Conservation (phyloP, 2,888 invertebrate species). For the Digitonthophagus gazella region DNA sequence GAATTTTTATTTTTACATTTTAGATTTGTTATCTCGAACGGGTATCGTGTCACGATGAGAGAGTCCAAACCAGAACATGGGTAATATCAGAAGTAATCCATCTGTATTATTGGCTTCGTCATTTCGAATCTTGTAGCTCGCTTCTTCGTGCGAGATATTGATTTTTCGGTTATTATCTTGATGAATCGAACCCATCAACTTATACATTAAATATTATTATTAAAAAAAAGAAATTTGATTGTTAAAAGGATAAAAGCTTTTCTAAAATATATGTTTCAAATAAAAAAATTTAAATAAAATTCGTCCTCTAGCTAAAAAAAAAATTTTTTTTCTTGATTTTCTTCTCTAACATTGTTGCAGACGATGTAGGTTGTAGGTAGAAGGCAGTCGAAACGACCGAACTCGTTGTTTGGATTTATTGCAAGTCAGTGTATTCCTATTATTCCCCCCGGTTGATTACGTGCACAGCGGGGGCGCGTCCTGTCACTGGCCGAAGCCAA, state of each 20-base stretch:
- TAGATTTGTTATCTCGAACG: conserved; percentile 2
- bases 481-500: conserved; percentile 47
- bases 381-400: conserved; percentile 10
- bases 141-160: not conserved
- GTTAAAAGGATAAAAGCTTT: no score
- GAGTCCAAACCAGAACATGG: conserved; percentile 13
- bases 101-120: conserved; percentile 10
- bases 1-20: not conserved
- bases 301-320: not conserved
- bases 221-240: not conserved
- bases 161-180: conserved; percentile 6
- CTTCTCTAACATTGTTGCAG: not conserved
- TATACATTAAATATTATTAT: not conserved
- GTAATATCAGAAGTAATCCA: conserved; percentile 13
- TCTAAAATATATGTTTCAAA: no score
- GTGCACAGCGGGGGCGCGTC: conserved; percentile 48
- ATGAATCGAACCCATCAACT: not conserved
- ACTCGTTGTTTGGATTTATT: conserved; percentile 47
- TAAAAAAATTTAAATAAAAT: no score
- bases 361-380: not conserved
- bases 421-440: conserved; percentile 52
- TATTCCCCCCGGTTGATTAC: conserved; percentile 52
- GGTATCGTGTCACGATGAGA: conserved; percentile 4
- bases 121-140: conserved; percentile 11
- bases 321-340: no score